phyloP scores from a whole-genome alignment of 2,797 vertebrate genomes.

The Nyctibius grandis region DNA sequence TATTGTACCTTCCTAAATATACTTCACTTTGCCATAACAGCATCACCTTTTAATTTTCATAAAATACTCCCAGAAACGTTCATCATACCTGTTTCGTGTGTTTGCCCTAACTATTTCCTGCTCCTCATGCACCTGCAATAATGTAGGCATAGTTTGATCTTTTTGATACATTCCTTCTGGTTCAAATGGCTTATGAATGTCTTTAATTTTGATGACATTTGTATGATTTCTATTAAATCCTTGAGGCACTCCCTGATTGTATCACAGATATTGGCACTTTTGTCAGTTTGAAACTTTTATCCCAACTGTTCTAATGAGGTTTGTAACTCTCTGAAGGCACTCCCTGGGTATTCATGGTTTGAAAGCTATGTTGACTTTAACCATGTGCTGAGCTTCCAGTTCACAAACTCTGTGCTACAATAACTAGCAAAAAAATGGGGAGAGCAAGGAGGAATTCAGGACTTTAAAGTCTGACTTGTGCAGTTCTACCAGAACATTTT shows the following conservation, averaged over 20 bases:
- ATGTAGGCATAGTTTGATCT: not conserved
- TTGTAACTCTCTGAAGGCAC: not conserved
- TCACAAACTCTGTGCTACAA: not conserved
- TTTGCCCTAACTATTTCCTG: not conserved
- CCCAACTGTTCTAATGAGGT: not conserved
- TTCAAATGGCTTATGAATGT: not conserved
- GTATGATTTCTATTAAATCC: not conserved
- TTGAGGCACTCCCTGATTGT: not conserved
- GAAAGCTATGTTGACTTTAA: not conserved
- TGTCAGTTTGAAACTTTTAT: not conserved
- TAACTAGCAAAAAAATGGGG: not conserved
- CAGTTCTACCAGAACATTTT: not conserved
- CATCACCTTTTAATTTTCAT: not conserved
- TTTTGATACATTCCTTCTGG: not conserved
- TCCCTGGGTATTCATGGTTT: not conserved
- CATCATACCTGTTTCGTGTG: not conserved
- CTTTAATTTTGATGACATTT: not conserved
- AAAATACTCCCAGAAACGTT: rapidly evolving
- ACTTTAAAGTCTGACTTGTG: not conserved
- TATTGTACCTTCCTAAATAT: not conserved
- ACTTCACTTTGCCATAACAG: not conserved
- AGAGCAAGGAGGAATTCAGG: not conserved
- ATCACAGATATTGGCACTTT: not conserved
- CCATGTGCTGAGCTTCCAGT: not conserved
- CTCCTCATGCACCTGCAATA: not conserved